Base-by-base conservation (phyloP, 2,113 vertebrate genomes). In the Gymnogyps californianus region DNA sequence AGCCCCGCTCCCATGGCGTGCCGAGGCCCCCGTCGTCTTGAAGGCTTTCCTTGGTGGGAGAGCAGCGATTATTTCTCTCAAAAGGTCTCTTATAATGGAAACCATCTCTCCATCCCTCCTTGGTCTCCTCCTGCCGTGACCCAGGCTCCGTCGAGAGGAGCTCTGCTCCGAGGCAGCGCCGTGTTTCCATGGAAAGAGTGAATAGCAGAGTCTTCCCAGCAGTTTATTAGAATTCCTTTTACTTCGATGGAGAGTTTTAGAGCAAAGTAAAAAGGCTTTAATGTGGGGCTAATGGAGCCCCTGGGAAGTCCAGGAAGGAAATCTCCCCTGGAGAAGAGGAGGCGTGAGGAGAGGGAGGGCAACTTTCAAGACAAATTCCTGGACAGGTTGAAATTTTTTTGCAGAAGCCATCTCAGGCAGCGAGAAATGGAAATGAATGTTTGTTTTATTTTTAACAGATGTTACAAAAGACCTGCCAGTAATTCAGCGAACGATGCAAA, bases 191-290 rank as follows among this genome's bases (percentile, higher is more conserved):
- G 96, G 97, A 96, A 97, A 97, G 97, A 93, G 81, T 93, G 96
- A 97, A 96, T 96, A 96, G 96, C 86, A 77, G 89, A 85, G 76
- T 95, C 97, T 97, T 97, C 96, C 96, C 95, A 95, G 94, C 8
- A 91, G 96, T 96, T 97, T 97, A 97, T 98, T 97, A 97, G 97
- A 97, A 98, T 97, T 97, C 97, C 95, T 97, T 97, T 98, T 97
- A 97, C 95, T 97, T 54, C 61, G 83, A 95, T 79, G 95, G 95
- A 88, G 96, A 95, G 96, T 91, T 94, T 94, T 74, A 97, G 96
- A 96, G 96, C 94, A 92, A 96, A 97, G 96, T 72, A 96, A 92
- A 94, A 95, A 97, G 90, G 97, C 97, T 97, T 97, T 98, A 97
- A 98, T 97, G 94, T 94, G 95, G 95, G 90, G 93, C 96, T 97